Conservation (phyloP, 2,113 vertebrate species). For the Sceloporus tristichus region DNA sequence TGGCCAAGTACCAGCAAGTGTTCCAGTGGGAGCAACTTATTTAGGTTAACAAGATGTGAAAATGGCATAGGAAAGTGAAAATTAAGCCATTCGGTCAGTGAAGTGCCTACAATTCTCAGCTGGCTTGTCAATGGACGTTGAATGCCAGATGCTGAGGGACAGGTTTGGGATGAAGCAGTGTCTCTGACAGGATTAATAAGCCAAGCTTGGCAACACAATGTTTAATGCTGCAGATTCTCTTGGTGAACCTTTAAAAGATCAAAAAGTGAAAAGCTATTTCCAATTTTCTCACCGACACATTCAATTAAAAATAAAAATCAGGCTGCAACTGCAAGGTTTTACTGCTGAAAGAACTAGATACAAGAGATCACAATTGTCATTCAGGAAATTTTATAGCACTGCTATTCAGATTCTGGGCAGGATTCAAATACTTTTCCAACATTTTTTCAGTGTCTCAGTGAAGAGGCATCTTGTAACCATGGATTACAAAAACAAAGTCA, state of each 20-base stretch:
- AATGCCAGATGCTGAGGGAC: slow-evolving; percentile 44
- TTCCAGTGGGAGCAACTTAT: slow-evolving; percentile 22
- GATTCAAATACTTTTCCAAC: not conserved
- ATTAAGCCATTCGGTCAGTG: slow-evolving; percentile 14
- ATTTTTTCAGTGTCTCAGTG: not conserved
- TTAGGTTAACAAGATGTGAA: slow-evolving; percentile 23
- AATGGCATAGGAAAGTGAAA: slow-evolving; percentile 24
- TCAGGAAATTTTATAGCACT: not conserved
- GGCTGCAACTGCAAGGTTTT: not conserved
- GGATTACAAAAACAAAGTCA: not conserved
- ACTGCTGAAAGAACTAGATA: not conserved
- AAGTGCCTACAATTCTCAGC: slow-evolving; percentile 17
- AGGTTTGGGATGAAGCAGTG: slow-evolving; percentile 10
- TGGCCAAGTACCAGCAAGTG: not conserved
- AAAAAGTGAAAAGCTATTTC: not conserved
- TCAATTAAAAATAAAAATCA: not conserved
- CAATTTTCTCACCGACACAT: not conserved
- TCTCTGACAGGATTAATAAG: slow-evolving; percentile 22
- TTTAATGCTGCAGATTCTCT: slow-evolving; percentile 26
- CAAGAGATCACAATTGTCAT: not conserved
- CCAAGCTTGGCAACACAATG: slow-evolving; percentile 11
- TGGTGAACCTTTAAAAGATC: slow-evolving; percentile 8
- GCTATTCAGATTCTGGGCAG: not conserved
- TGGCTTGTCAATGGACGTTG: slow-evolving; percentile 24
- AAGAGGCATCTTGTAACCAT: not conserved